Evolutionary conservation across 2,888 invertebrate genomes (phyloP), one percentile per base, ranked within the genome.

Genomic region (Pterostichus niger): DNA sequence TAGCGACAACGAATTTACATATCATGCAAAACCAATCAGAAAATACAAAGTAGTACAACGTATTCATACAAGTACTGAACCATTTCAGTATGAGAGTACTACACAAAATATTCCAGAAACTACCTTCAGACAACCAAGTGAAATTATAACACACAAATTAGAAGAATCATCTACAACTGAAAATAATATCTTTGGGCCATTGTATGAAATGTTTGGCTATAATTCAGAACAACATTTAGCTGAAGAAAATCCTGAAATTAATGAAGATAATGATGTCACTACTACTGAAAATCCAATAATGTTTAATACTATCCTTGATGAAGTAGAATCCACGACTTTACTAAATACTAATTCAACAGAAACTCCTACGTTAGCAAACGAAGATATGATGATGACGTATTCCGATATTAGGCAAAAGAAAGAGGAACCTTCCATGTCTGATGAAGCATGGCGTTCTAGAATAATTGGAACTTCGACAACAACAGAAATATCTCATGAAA

Each of bases 401-500:
- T 24, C 24, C 3, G 24, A 24, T 24, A 24, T 24, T 24, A 24
- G 1, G 24, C 24, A 24, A 24, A 3, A 24, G 24, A 24, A 24
- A 24, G 24, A 24, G 1, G 24, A 24, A 7, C 17, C 11, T 15
- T 80, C 17, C 35, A n/a, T 24, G 11, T 24, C 24, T 24, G 54
- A 83, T 88, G 90, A 85, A 90, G 90, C 87, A 89, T 92, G 91
- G 91, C 91, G 88, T 90, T 92, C 85, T 90, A 91, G 10, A 91
- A 92, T 93, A 6, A 89, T 95, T 7, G 93, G 94, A 85, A 96
- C 96, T 0, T 95, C 96, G 1, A 95, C 95, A 87, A 95, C 95
- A 2, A 96, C 96, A 17, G 95, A 95, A 89, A 91, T 96, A 59
- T 95, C 96, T 11, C 95, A 96, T 86, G 96, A 96, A 92, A 96